Base-by-base conservation (phyloP, 2,113 vertebrate genomes). In the Poeciliopsis turrubarensis region DNA sequence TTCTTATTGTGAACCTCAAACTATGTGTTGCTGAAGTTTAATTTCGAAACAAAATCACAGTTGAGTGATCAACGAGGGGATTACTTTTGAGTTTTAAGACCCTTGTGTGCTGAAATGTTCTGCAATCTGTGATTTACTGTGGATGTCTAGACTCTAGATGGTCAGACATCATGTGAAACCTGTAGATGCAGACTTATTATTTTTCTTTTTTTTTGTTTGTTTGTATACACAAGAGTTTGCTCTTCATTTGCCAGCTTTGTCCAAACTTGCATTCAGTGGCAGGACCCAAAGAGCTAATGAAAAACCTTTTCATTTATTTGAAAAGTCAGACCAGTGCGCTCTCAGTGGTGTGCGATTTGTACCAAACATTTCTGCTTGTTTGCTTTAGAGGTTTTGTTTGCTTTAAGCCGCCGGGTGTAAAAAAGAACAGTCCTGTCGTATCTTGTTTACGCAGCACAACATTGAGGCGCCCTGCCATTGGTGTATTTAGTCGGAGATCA, bases 381-480 rank as follows among this genome's bases (percentile, higher is more conserved):
- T 86, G 84, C 72, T 86, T 88, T 75, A 78, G 75, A 77, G 71
- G 75, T 87, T 90, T 87, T 74, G 31, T 90, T 91, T 89, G 90
- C 84, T 91, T 88, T 85, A 83, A 82, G 87, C 86, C 78, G 87
- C 70, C 7, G 14, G 27, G 78, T 65, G 27, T 41, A 41, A 15
- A 41, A 41, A 37, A 72, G 81, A 74, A 77, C 78, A 72, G 78
- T 78, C 37, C 72, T 9, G 68, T 69, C 61, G 12, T 82, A 73
- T 88, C 67, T 80, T n/a, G 65, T 85, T 87, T 81, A 77, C 83
- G 84, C 77, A 80, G 86, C 81, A 78, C 70, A 51, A 70, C 77
- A 83, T 80, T 74, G 78, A 86, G 89, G 68, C 79, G 80, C 79
- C 81, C 89, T 87, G 85, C 89, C 89, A 87, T 89, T 90, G 87